A percentile compares a stretch with the other conserved stretches of the same genome.
These are phyloP conservation scores for Calyptommatus sinebrachiatus DNA, from an alignment of 2,113 vertebrate genomes.

Conservation along the genomic window DNA sequence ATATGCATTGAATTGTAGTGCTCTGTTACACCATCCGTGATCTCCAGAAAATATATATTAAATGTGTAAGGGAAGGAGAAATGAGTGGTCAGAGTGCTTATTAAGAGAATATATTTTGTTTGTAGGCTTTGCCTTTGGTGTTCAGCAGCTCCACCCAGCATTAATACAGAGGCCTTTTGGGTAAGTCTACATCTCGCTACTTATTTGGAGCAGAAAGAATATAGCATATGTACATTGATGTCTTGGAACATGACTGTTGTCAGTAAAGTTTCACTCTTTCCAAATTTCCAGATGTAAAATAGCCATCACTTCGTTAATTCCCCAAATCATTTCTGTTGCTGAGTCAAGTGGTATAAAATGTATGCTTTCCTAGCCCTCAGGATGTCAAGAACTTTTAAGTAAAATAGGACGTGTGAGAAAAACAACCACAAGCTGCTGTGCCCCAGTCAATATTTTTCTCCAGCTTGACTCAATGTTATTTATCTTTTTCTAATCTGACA, in stretches of 20 bases:
- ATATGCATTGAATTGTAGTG: neutral
- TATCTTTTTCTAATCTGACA: constrained; percentile 99
- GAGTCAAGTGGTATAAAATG: constrained; percentile 75
- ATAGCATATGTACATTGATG: constrained; percentile 38
- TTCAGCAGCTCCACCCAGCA: constrained; percentile 97
- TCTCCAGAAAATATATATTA: neutral
- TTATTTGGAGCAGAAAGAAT: constrained; percentile 51
- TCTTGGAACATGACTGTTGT: constrained; percentile 54
- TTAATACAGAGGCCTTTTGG: constrained; percentile 98
- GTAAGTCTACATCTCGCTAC: constrained; percentile 74
- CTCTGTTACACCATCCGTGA: neutral
- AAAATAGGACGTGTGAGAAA: constrained; percentile 72
- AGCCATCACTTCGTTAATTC: constrained; percentile 58
- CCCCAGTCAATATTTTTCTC: constrained; percentile 64
- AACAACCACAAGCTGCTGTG: constrained; percentile 67
- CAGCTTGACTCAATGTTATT: constrained; percentile 95
- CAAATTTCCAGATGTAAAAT: constrained; percentile 56
- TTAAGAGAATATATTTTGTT: constrained; percentile 66
- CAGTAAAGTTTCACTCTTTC: constrained; percentile 44
- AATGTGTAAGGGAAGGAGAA: constrained; percentile 28
- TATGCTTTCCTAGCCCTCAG: constrained; percentile 54
- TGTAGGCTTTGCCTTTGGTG: constrained; percentile 96
- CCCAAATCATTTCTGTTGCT: constrained; percentile 63
- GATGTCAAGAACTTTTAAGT: constrained; percentile 62
- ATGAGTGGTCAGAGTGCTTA: constrained; percentile 26